Evolutionary conservation across 2,888 invertebrate species (phyloP).

Genomic region (Elmis aenea): DNA sequence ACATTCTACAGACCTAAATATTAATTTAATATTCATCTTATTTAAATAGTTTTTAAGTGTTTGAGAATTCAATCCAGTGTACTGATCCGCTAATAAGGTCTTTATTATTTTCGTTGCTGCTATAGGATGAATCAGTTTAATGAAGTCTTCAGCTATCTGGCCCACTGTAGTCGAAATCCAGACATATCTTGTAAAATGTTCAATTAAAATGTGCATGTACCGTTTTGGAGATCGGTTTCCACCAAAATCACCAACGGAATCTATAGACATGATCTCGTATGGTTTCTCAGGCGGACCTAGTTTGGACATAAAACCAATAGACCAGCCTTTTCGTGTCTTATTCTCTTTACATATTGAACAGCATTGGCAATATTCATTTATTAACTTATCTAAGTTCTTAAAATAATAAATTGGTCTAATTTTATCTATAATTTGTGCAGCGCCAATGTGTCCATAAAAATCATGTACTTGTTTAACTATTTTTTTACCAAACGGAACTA

Average conservation of each 20-base stretch:
- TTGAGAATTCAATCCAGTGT: constrained; percentile 32
- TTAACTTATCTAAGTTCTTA: constrained; percentile 12
- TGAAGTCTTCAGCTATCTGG: constrained; percentile 30
- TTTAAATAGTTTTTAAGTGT: constrained; percentile 31
- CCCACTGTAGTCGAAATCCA: constrained; percentile 30
- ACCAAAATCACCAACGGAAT: constrained; percentile 34
- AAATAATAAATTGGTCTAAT: constrained; percentile 2
- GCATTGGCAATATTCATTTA: constrained; percentile 11
- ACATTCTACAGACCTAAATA: constrained; percentile 21
- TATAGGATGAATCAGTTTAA: constrained; percentile 25
- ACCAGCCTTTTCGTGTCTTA: constrained; percentile 27
- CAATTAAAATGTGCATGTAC: constrained; percentile 32
- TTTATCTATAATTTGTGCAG: constrained; percentile 1
- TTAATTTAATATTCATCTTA: constrained; percentile 13
- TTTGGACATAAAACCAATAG: constrained; percentile 23
- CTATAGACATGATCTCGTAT: constrained; percentile 33
- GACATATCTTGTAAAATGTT: constrained; percentile 33
- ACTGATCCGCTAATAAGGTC: constrained; percentile 32
- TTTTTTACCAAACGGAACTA: neutral
- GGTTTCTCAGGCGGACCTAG: constrained; percentile 23
- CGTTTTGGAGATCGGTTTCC: constrained; percentile 32
- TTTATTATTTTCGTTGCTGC: constrained; percentile 23
- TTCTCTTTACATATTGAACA: constrained; percentile 29
- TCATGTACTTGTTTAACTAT: too few species aligned
- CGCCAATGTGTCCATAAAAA: constrained; percentile 2